A percentile compares a stretch with the other conserved stretches of the same genome.
Conservation (phyloP, 1,140 invertebrate genomes). For the Sipha flava region DNA sequence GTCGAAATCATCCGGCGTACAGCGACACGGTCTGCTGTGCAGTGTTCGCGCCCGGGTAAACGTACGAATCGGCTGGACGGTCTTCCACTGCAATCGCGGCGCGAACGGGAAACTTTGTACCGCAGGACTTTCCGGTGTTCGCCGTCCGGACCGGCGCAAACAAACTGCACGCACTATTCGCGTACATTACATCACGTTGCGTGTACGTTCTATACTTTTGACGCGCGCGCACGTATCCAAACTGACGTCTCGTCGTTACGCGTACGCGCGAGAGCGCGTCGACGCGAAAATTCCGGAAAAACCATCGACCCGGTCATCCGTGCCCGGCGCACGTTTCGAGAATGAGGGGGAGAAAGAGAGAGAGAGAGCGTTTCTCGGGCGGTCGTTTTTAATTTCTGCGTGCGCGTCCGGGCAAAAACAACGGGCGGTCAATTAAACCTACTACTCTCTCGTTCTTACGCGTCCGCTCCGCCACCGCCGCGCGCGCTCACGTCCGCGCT, state of each 20-base stretch:
- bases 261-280: not conserved
- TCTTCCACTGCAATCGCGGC: not conserved
- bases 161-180: too few species aligned
- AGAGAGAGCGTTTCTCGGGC: not conserved
- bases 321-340: too few species aligned
- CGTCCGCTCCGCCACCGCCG: not conserved
- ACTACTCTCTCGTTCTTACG: not conserved
- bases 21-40: too few species aligned
- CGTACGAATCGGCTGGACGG: not conserved
- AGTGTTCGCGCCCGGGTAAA: too few species aligned
- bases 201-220: not conserved
- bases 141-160: not conserved
- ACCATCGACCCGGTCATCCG: not conserved
- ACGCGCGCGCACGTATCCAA: not conserved
- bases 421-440: slow-evolving; percentile 31
- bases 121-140: slow-evolving; percentile 3
- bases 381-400: slow-evolving; percentile 32
- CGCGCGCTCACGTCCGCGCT: not conserved
- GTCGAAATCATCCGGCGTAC: not conserved
- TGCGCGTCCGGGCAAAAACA: slow-evolving; percentile 30
- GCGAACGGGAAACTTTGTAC: not conserved
- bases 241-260: not conserved
- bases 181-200: too few species aligned
- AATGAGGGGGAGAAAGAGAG: too few species aligned
- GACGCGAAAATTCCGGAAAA: slow-evolving; percentile 27